Evolutionary conservation across 2,113 vertebrate genomes (phyloP).

Genomic region (Notothenia rossii): DNA sequence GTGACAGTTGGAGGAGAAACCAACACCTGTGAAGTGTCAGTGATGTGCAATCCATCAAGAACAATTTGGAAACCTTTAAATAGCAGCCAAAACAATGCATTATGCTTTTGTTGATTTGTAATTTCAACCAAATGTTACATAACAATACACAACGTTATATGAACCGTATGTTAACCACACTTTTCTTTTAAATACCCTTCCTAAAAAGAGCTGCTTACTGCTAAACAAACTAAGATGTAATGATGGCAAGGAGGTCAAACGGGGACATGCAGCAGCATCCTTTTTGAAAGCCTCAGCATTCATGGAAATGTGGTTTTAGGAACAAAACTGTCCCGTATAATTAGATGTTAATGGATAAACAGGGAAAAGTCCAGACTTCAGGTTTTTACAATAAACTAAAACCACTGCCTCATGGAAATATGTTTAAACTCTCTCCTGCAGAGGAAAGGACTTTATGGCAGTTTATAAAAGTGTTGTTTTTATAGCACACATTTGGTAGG

Average conservation of each 20-base stretch:
- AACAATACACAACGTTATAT: background rate
- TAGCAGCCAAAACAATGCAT: background rate
- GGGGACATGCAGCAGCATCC: background rate
- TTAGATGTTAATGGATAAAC: conserved; percentile 12
- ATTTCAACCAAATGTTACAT: background rate
- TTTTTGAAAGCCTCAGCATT: background rate
- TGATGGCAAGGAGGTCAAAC: background rate
- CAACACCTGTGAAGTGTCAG: conserved; percentile 25
- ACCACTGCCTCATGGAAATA: conserved; percentile 26
- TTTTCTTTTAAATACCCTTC: background rate
- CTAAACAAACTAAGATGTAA: conserved; percentile 18
- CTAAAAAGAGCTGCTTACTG: background rate
- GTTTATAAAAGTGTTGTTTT: conserved; percentile 15
- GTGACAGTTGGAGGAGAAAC: conserved; percentile 47
- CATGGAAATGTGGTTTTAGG: background rate
- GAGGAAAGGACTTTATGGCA: background rate
- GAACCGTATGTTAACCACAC: background rate
- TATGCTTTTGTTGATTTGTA: background rate
- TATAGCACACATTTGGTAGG: background rate
- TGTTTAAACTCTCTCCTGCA: conserved; percentile 3
- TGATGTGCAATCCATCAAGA: background rate
- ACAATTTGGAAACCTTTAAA: conserved; percentile 6
- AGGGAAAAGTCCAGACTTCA: conserved; percentile 20
- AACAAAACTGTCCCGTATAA: background rate
- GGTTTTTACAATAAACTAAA: conserved; percentile 20